These are phyloP conservation scores for Tympanuchus pallidicinctus DNA, from an alignment of 2,113 vertebrate genomes.

Conservation along the genomic window DNA sequence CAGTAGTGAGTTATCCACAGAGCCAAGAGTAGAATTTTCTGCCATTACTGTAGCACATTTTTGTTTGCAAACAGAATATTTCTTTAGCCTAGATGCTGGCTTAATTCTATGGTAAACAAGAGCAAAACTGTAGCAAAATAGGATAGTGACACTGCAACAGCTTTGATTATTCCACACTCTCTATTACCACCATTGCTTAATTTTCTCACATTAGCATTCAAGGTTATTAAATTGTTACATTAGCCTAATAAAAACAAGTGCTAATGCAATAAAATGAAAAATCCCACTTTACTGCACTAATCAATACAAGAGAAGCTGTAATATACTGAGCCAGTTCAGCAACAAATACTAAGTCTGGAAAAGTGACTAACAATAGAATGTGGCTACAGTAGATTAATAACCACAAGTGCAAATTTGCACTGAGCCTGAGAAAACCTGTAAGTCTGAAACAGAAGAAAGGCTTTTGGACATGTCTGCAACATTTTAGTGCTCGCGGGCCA, in stretches of 20 bases:
- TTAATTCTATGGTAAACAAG: neutral
- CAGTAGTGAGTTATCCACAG: neutral
- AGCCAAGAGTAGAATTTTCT: neutral
- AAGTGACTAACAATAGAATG: conserved; percentile 25
- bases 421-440: conserved; percentile 14
- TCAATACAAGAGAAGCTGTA: conserved; percentile 21
- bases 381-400: conserved; percentile 67
- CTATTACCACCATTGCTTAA: neutral
- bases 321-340: conserved; percentile 12
- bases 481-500: conserved; percentile 22
- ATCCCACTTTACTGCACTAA: conserved; percentile 1
- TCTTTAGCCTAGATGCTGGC: neutral
- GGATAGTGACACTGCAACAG: neutral
- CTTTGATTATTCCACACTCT: neutral
- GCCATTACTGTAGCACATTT: neutral
- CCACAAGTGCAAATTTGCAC: conserved; percentile 35
- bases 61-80: neutral
- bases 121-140: neutral
- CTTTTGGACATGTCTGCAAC: conserved; percentile 57
- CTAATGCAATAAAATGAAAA: conserved; percentile 57
- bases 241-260: conserved; percentile 41
- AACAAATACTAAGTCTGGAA: conserved; percentile 24
- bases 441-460: conserved; percentile 54
- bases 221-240: conserved; percentile 55
- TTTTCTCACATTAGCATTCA: conserved; percentile 32